Evolutionary conservation across 2,113 vertebrate genomes (phyloP), one percentile per base, ranked within the genome.

Genomic region (Leucopsar rothschildi): DNA sequence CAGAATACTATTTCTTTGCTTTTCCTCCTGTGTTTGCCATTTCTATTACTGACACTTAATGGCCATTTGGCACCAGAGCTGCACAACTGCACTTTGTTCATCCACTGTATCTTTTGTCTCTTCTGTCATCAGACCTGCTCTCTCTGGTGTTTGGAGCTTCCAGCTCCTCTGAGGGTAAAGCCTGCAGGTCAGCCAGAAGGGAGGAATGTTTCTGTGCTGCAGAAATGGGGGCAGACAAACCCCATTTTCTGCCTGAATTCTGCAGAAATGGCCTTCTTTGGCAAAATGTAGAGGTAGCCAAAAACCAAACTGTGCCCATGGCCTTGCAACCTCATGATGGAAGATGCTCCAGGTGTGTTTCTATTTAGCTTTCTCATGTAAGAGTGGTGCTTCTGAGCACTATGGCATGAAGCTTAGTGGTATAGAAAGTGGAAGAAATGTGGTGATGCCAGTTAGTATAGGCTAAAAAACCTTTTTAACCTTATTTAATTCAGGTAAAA

Each of bases 91-190:
- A 3, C 69, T 77, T 68, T 80, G 12, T 44, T 91, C 40, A 19
- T 19, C 18, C 29, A 11, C 6, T 25, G 21, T 10, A 23, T 20
- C 14, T 91, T 88, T 59, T 47, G 40, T 71, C 10, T 68, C 23
- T 47, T 55, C 29, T 52, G 0, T 53, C 0, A 0, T 14, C 42
- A 23, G 35, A n/a, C 7, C 25, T 76, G 23, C 5, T 25, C 5
- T 35, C 22, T 56, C 55, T 82, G 33, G 7, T 15, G 91, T 82
- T 64, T 64, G 35, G 33, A 44, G n/a, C 33, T 77, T 83, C 22
- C 31, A 63, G 52, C 20, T 40, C 29, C 60, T 3, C 40, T 40
- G 44, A 35, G 35, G 39, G 29, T 79, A 49, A 75, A 79, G n/a
- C 9, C 49, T 68, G 33, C 44, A 88, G 44, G 1, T 66, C 52